Percentiles rank a stretch among this genome's conserved stretches.
Conservation (phyloP, 2,113 vertebrate genomes). For the Strigops habroptila region DNA sequence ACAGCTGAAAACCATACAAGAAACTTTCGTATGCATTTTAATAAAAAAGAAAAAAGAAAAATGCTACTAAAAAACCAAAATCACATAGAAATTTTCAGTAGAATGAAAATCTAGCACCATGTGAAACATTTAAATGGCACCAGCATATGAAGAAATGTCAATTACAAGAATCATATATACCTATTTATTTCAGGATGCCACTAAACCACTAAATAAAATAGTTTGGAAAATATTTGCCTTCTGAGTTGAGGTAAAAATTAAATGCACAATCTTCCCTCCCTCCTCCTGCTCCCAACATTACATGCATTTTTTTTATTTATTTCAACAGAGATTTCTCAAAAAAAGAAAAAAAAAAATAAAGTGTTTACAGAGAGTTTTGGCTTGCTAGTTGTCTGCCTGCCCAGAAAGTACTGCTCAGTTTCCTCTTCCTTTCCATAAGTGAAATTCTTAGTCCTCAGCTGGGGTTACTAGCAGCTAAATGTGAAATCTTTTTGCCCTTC, state of each 20-base stretch:
- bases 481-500: not conserved
- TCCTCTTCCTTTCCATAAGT: not conserved
- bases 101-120: not conserved
- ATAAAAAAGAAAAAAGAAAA: not conserved
- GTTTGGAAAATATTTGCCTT: not conserved
- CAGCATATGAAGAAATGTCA: not conserved
- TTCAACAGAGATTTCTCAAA: not conserved
- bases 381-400: not conserved
- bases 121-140: not conserved
- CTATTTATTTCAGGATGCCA: not conserved
- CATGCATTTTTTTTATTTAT: not conserved
- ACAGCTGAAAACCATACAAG: not conserved
- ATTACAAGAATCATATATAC: not conserved
- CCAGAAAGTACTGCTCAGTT: conserved; percentile 19
- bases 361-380: not conserved
- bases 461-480: not conserved
- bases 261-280: not conserved
- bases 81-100: not conserved
- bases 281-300: not conserved
- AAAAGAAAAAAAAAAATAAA: not conserved
- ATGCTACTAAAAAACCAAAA: not conserved
- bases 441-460: not conserved
- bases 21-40: not conserved
- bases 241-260: not conserved
- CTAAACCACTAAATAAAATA: not conserved